Conservation (phyloP, 2,888 invertebrate genomes). For the Hipparchia semele region DNA sequence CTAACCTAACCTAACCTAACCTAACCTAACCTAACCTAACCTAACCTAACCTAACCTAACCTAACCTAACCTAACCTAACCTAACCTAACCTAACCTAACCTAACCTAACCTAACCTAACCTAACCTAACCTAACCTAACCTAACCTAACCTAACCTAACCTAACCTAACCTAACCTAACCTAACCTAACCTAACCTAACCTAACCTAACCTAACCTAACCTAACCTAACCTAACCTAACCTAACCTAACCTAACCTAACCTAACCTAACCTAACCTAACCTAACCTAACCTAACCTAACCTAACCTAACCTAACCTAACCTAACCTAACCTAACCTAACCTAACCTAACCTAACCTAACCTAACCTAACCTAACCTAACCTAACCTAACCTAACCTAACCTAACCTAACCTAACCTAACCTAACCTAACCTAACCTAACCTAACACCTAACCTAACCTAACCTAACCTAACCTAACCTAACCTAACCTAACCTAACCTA, state of each 20-base stretch:
- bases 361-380: slow-evolving; percentile 32
- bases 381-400: slow-evolving; percentile 31
- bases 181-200: not conserved
- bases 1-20: slow-evolving; percentile 42
- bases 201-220: slow-evolving; percentile 13
- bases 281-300: slow-evolving; percentile 21
- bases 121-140: slow-evolving; percentile 32
- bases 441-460: slow-evolving; percentile 31
- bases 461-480: slow-evolving; percentile 29
- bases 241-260: slow-evolving; percentile 31
- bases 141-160: slow-evolving; percentile 25
- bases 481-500: slow-evolving; percentile 30
- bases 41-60: slow-evolving; percentile 40
- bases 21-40: slow-evolving; percentile 40
- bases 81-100: slow-evolving; percentile 29
- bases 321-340: slow-evolving; percentile 24
- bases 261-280: slow-evolving; percentile 27
- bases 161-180: slow-evolving; percentile 29
- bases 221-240: slow-evolving; percentile 30
- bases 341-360: slow-evolving; percentile 28
- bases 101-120: slow-evolving; percentile 31
- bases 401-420: not conserved
- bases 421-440: slow-evolving; percentile 23
- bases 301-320: too few species aligned
- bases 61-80: slow-evolving; percentile 33